A percentile compares a stretch with the other conserved stretches of the same genome.
These are phyloP conservation scores for Ischnura elegans DNA, from an alignment of 2,888 invertebrate genomes.

Conservation along the genomic window DNA sequence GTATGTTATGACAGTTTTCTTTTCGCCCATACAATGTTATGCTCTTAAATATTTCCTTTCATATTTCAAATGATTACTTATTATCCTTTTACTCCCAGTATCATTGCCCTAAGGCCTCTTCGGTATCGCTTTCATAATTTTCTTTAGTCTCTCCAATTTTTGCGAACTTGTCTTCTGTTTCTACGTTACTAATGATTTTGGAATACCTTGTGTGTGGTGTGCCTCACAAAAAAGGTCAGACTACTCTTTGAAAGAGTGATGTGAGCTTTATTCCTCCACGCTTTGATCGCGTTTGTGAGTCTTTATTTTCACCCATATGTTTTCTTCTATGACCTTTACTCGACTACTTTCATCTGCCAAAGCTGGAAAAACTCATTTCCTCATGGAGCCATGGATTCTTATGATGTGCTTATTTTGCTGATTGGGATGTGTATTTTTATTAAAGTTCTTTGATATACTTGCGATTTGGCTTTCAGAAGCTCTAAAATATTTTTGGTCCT, in stretches of 20 bases:
- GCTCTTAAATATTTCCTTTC: too few relatives aligned
- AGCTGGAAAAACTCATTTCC: neutral
- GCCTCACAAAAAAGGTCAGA: neutral
- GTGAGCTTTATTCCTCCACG: neutral
- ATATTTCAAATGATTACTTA: too few relatives aligned
- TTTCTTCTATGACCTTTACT: neutral
- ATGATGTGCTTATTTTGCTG: neutral
- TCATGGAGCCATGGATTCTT: neutral
- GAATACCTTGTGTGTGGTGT: neutral
- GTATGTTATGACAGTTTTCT: too few relatives aligned
- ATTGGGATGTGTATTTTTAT: neutral
- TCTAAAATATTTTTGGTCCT: too few relatives aligned
- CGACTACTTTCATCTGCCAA: neutral
- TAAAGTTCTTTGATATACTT: too few relatives aligned
- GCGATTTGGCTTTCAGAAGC: too few relatives aligned
- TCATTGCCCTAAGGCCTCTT: too few relatives aligned
- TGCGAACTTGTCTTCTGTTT: neutral
- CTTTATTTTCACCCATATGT: neutral
- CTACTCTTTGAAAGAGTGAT: neutral
- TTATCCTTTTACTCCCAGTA: too few relatives aligned
- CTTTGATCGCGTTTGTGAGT: neutral
- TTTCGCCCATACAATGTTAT: too few relatives aligned
- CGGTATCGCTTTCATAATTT: neutral
- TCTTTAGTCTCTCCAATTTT: neutral
- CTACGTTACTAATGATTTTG: neutral